These are phyloP conservation scores for Tanypteryx hageni DNA, from an alignment of 2,888 invertebrate genomes.

Conservation along the genomic window DNA sequence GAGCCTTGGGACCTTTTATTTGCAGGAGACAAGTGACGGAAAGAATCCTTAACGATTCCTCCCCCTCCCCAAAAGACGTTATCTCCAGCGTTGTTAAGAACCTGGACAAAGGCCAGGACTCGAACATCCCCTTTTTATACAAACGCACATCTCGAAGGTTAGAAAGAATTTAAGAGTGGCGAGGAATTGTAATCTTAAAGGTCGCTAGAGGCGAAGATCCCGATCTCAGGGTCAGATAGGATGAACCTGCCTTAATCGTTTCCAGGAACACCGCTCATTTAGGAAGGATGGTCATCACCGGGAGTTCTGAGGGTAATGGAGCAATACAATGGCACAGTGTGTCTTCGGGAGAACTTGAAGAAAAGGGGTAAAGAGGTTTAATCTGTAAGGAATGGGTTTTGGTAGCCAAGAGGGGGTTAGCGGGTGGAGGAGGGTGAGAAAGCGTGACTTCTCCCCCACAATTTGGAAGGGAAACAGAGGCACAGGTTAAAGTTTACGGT, in stretches of 20 bases:
- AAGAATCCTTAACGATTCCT: not conserved
- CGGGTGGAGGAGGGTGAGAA: not conserved
- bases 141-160: not conserved
- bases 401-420: not conserved
- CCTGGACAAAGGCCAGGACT: not conserved
- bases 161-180: not conserved
- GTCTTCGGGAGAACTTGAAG: not conserved
- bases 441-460: not conserved
- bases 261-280: slow-evolving; percentile 50
- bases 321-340: not conserved
- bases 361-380: not conserved
- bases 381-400: slow-evolving; percentile 3
- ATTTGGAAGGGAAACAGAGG: too few relatives aligned
- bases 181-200: not conserved
- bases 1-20: not conserved
- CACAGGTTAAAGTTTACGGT: too few relatives aligned
- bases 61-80: not conserved
- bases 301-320: not conserved
- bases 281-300: not conserved
- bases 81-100: not conserved
- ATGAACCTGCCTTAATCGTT: not conserved
- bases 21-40: not conserved
- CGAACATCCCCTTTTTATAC: not conserved
- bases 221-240: not conserved
- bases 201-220: not conserved